Percentiles rank a stretch among this genome's conserved stretches.
These are phyloP conservation scores for Synanthedon vespiformis DNA, from an alignment of 2,888 invertebrate genomes.

Conservation along the genomic window DNA sequence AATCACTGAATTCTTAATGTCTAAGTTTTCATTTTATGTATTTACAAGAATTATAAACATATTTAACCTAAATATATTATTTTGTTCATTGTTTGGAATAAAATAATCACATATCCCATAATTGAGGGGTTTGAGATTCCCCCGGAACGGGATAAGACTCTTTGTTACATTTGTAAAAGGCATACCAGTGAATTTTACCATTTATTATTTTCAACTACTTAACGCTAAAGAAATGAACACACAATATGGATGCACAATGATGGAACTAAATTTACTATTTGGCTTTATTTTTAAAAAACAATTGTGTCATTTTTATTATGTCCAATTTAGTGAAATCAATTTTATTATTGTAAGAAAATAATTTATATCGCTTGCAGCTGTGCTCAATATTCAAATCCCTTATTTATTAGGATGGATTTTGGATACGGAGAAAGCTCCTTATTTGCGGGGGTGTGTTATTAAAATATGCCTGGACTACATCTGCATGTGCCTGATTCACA, in stretches of 20 bases:
- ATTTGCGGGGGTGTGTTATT: no score
- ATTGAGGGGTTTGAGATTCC: background rate
- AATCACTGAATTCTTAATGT: background rate
- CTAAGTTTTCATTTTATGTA: constrained; percentile 1
- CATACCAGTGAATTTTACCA: constrained; percentile 1
- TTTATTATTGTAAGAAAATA: no score
- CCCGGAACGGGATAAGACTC: background rate
- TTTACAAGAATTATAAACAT: constrained; percentile 5
- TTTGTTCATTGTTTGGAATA: constrained; percentile 61
- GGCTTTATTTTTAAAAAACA: constrained; percentile 29
- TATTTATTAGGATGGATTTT: no score
- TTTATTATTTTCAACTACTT: constrained; percentile 40
- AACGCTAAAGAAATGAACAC: constrained; percentile 56
- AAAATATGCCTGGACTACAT: no score
- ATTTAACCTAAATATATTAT: constrained; percentile 14
- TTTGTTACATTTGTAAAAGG: constrained; percentile 24
- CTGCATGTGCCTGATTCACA: no score
- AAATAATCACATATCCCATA: constrained; percentile 42
- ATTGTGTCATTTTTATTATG: no score
- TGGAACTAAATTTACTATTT: constrained; percentile 51
- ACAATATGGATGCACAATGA: constrained; percentile 42
- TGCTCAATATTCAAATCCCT: no score
- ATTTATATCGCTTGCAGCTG: no score
- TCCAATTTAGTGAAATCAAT: no score
- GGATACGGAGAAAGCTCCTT: no score